Evolutionary conservation across 2,797 vertebrate species (phyloP), one percentile per base, ranked within the genome.

Genomic region (Halcyon smyrnensis): DNA sequence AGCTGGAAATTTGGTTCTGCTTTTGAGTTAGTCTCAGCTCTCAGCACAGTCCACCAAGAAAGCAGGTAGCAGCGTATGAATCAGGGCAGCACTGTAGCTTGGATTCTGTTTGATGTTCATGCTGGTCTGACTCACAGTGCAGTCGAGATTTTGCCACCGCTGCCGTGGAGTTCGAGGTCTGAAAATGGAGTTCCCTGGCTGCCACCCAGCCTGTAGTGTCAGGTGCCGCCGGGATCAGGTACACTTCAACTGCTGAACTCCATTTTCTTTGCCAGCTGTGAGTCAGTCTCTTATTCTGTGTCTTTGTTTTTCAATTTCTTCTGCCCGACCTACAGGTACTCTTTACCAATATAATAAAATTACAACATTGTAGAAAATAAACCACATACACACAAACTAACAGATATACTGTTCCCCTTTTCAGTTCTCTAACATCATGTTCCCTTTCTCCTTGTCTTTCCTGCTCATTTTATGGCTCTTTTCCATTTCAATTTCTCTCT

Each of bases 401-500:
- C 13, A 74, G 80, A 84, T 94, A 19, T 32, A 17, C 45, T 32
- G 4, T 73, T 93, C 39, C 23, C 34, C n/a, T 13, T 95, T 84
- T 68, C 57, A 84, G 54, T 14, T 39, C 15, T 83, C 56, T 90
- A 48, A 53, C 11, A 11, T 64, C 63, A 59, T 39, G 25, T 94
- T 91, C 68, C 23, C 21, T 88, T 81, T 73, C 56, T 87, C 53
- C 53, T 63, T 91, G 54, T 60, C n/a, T 90, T 92, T 75, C 73
- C 65, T 93, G 73, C 54, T 91, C 56, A 15, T 95, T 96, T 96
- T 93, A 54, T 83, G 48, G 34, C 63, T 79, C 21, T 36, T 50
- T 59, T 50, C 71, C 45, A 20, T 89, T 53, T 82, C 77, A 60
- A 0, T 93, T 96, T 92, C 70, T 76, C 64, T 92, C 84, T 88